Base-by-base conservation (phyloP, 2,888 invertebrate genomes). In the Lypha dubia region DNA sequence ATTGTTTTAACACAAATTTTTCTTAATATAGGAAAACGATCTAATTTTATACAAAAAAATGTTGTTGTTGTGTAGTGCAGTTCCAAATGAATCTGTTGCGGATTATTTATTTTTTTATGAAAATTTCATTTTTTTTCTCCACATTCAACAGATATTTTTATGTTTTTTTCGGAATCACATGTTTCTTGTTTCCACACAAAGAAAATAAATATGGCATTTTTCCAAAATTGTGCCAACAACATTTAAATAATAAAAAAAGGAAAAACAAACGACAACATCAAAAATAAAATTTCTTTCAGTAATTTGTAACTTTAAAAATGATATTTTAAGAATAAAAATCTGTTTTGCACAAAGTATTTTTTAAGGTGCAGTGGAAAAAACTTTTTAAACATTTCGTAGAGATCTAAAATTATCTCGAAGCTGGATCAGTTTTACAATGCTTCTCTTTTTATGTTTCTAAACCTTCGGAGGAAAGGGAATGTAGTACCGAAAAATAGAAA, bases 201-300 rank as follows among this genome's bases (percentile, higher is more conserved):
- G 6, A 68, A 53, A 38, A 24, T 24, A 68, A 38, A 38, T n/a
- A 41, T 68, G 53, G 68, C 51, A 68, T 68, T 51, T 38, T 53
- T 68, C 68, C 53, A 70, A 56, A 53, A 56, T 6, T 56, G 41
- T 53, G 49, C 32, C 46, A 65, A n/a, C 22, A 24, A 24, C n/a
- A n/a, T 28, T n/a, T 24, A 24, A 58, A n/a, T n/a, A n/a, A n/a
- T n/a, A n/a, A n/a, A n/a, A n/a, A n/a, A n/a, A n/a, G n/a, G n/a
- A n/a, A n/a, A n/a, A n/a, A 32, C 5, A n/a, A 15, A 20, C 17
- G n/a, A 41, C 11, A 56, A 9, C 20, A 15, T 8, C 4, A 20
- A 58, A 71, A 49, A 67, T 67, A 49, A 32, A 63, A 24, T 38
- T 51, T 22, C n/a, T 68, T 13, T 41, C 17, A 17, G 24, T 32